phyloP scores from a whole-genome alignment of 1,140 invertebrate species.

The Phymorhynchus buccinoides region DNA sequence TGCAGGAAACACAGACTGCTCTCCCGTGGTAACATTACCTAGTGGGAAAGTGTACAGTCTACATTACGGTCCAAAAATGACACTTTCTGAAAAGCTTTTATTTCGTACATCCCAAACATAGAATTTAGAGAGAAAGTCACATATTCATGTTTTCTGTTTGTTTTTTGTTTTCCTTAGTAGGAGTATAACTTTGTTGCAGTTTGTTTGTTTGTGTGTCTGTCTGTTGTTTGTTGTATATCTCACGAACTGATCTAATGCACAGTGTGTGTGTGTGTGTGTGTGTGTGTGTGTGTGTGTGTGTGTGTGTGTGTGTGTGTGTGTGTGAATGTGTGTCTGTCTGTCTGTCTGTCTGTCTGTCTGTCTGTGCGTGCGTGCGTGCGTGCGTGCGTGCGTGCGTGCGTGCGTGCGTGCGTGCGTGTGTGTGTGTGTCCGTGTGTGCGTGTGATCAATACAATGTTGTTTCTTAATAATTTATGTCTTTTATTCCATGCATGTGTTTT shows the following conservation, averaged over 20 bases:
- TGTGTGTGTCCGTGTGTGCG: constrained; percentile 15
- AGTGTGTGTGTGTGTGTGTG: constrained; percentile 25
- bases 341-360: neutral
- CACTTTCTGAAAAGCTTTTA: too few species aligned
- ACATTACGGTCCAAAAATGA: too few species aligned
- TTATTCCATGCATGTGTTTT: neutral
- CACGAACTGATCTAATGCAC: neutral
- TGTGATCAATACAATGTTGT: neutral
- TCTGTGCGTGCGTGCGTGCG: constrained; percentile 23
- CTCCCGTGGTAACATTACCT: too few species aligned
- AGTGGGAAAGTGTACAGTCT: too few species aligned
- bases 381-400: neutral
- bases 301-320: constrained; percentile 28
- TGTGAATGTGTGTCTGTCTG: neutral
- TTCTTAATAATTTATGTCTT: neutral
- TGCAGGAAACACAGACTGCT: too few species aligned
- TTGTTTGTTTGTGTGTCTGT: constrained; percentile 4
- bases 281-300: neutral
- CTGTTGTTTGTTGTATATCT: neutral
- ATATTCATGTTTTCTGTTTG: neutral
- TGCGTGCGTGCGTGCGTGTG: neutral
- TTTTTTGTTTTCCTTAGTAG: neutral
- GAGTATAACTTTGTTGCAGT: neutral
- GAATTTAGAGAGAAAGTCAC: too few species aligned
- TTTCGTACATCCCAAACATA: too few species aligned